A percentile compares a stretch with the other conserved stretches of the same genome.
These are phyloP conservation scores for Eira barbara DNA, from an alignment of 2,113 vertebrate genomes.

Conservation along the genomic window DNA sequence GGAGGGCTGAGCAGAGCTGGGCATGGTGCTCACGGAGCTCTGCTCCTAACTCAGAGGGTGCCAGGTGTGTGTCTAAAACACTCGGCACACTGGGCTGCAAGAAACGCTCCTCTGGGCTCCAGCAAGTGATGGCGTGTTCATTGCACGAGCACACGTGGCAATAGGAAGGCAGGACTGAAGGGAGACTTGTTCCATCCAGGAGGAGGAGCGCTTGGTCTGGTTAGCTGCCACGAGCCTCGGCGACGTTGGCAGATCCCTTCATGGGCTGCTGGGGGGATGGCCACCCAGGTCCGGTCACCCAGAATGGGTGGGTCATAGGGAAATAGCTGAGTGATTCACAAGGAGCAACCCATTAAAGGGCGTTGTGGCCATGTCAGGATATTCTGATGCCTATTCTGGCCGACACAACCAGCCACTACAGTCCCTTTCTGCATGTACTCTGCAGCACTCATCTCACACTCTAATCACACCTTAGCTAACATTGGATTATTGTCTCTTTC, in stretches of 20 bases:
- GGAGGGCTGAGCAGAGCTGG: too few relatives aligned
- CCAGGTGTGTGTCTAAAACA: neutral
- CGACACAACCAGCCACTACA: rapidly evolving
- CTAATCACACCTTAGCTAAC: neutral
- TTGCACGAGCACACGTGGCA: neutral
- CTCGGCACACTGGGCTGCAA: neutral
- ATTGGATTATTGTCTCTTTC: neutral
- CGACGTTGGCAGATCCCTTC: neutral
- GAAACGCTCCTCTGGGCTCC: neutral
- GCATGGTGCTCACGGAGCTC: neutral
- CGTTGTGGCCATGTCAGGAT: neutral
- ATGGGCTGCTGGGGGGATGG: rapidly evolving
- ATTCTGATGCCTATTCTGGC: neutral
- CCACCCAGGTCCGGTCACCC: too few relatives aligned
- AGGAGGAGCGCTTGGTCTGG: neutral
- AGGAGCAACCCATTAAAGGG: neutral
- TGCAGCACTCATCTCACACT: neutral
- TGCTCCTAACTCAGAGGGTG: neutral
- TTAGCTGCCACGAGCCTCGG: neutral
- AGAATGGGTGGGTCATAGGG: neutral
- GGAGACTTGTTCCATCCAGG: too few relatives aligned
- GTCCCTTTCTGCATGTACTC: neutral
- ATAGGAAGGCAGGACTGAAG: neutral
- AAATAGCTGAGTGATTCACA: rapidly evolving
- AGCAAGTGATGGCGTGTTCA: neutral